Conservation (phyloP, 1,140 invertebrate species). For the Zaprionus tsacasi region DNA sequence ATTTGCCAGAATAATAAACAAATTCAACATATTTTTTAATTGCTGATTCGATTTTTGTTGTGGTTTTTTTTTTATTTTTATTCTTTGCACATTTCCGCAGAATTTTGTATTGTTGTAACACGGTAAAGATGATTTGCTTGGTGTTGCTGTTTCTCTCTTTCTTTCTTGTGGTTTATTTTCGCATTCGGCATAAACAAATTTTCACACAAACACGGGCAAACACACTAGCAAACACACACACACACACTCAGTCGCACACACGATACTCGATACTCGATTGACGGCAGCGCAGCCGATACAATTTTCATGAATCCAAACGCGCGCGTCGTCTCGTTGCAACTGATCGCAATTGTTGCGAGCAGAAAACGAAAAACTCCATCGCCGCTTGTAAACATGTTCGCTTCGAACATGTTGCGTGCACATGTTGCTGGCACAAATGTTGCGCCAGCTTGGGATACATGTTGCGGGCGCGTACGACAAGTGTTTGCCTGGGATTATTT, state of each 20-base stretch:
- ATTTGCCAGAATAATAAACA: constrained; percentile 40
- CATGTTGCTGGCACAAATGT: constrained; percentile 33
- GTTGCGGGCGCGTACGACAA: constrained; percentile 31
- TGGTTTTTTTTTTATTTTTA: background rate
- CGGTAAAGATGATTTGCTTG: constrained; percentile 46
- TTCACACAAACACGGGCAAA: constrained; percentile 46
- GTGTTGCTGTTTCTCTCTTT: constrained; percentile 20
- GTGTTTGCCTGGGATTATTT: constrained; percentile 2
- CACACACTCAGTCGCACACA: constrained; percentile 12
- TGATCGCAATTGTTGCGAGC: constrained; percentile 50
- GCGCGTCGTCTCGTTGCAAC: constrained; percentile 63
- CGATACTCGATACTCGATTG: constrained; percentile 16
- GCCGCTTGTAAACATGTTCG: constrained; percentile 16
- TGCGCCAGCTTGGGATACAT: constrained; percentile 26
- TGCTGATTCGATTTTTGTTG: constrained; percentile 56
- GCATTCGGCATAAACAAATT: constrained; percentile 64
- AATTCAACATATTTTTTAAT: constrained; percentile 46
- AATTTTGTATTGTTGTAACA: constrained; percentile 42
- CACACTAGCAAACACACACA: constrained; percentile 36
- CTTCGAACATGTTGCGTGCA: constrained; percentile 55
- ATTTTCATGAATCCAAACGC: constrained; percentile 69
- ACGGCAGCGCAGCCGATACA: constrained; percentile 29
- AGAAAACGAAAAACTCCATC: constrained; percentile 30
- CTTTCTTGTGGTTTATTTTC: constrained; percentile 43
- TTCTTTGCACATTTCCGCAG: constrained; percentile 52